Percentiles rank a stretch among this genome's conserved stretches.
Conservation (phyloP, 2,888 invertebrate species). For the Nomada goodeniana region DNA sequence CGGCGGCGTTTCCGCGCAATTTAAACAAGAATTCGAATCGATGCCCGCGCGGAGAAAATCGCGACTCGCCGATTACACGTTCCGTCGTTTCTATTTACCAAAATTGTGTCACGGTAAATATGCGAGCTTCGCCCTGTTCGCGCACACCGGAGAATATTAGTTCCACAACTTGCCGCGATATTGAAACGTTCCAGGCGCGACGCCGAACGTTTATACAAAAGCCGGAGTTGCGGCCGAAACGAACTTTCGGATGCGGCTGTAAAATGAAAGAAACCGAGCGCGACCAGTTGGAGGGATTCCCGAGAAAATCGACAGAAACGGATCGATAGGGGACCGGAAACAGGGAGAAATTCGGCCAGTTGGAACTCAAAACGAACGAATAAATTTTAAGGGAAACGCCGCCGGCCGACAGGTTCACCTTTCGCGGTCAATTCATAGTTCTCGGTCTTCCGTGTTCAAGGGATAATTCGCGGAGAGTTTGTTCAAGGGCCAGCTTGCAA, state of each 20-base stretch:
- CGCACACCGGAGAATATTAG: conserved; percentile 51
- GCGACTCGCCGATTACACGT: conserved; percentile 42
- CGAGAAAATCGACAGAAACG: background rate
- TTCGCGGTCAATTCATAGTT: too few relatives aligned
- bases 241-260: conserved; percentile 29
- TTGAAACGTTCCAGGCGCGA: conserved; percentile 49
- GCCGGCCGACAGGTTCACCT: too few relatives aligned
- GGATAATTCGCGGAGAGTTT: too few relatives aligned
- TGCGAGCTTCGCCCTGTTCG: conserved; percentile 32
- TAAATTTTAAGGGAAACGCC: background rate
- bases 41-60: conserved; percentile 11
- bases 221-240: conserved; percentile 13
- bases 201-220: conserved; percentile 51
- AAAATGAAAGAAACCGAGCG: conserved; percentile 31
- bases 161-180: conserved; percentile 54
- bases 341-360: background rate
- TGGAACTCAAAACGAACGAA: background rate
- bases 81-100: conserved; percentile 52
- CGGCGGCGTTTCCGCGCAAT: conserved; percentile 23
- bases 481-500: too few relatives aligned
- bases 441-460: too few relatives aligned
- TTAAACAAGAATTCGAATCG: conserved; percentile 29
- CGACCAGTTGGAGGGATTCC: background rate
- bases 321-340: background rate
- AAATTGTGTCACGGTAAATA: conserved; percentile 55